Evolutionary conservation across 2,888 invertebrate genomes (phyloP).

Genomic region (Lithophane leautieri): DNA sequence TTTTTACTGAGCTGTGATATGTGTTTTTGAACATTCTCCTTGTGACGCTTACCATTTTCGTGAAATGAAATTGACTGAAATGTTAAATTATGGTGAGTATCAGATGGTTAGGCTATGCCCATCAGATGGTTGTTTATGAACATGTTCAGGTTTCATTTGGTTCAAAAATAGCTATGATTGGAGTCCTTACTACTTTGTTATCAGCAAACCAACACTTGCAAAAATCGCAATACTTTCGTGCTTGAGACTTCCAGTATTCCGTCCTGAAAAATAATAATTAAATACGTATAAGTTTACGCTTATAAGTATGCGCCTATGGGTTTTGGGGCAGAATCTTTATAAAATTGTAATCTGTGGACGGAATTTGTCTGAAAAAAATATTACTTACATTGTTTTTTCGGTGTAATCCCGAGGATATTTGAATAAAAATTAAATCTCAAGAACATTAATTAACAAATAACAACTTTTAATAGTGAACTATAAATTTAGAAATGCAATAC

Average conservation of each 20-base stretch:
- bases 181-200: conserved; percentile 95
- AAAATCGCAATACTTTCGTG: conserved; percentile 98
- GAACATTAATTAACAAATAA: background rate
- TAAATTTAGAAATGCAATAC: background rate
- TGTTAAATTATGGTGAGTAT: background rate
- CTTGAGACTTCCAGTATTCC: conserved; percentile 99
- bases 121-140: background rate
- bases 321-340: background rate
- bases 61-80: conserved; percentile 97
- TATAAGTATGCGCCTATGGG: no score
- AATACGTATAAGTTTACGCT: background rate
- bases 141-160: background rate
- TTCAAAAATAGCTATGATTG: background rate
- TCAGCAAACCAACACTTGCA: conserved; percentile 99
- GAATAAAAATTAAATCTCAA: background rate
- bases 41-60: conserved; percentile 97
- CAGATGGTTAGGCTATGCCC: background rate
- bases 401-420: background rate
- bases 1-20: conserved; percentile 96
- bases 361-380: background rate
- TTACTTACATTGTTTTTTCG: conserved; percentile 18
- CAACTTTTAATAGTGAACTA: background rate
- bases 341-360: no score
- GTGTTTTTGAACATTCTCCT: conserved; percentile 96
- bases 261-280: conserved; percentile 91